These are phyloP conservation scores for Melieria crassipennis DNA, from an alignment of 2,888 invertebrate genomes.

Conservation along the genomic window DNA sequence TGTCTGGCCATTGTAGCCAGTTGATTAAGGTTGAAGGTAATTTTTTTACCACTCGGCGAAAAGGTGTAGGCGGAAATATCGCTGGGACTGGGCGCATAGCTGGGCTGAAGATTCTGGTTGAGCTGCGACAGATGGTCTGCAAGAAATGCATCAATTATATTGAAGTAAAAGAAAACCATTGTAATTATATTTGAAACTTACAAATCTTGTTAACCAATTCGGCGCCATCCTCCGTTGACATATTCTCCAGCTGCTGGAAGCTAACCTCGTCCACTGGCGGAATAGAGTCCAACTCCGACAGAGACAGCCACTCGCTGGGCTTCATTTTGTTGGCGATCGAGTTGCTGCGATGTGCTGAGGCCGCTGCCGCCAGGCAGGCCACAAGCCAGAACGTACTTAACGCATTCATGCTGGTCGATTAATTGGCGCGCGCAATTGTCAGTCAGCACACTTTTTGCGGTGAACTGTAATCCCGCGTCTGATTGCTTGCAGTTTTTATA, in stretches of 20 bases:
- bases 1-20: constrained; percentile 43
- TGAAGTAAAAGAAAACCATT: not conserved
- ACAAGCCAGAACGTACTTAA: constrained; percentile 51
- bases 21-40: constrained; percentile 49
- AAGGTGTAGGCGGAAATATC: constrained; percentile 53
- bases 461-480: constrained; percentile 47
- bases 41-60: constrained; percentile 50
- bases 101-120: constrained; percentile 51
- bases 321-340: constrained; percentile 45
- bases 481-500: constrained; percentile 25
- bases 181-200: constrained; percentile 44
- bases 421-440: constrained; percentile 11
- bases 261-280: constrained; percentile 54
- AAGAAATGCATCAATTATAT: not conserved
- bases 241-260: constrained; percentile 51
- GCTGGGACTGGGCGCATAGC: constrained; percentile 52
- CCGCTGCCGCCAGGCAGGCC: constrained; percentile 48
- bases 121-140: constrained; percentile 56
- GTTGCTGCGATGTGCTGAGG: constrained; percentile 42
- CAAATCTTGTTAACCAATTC: constrained; percentile 53
- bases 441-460: constrained; percentile 41
- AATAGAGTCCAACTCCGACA: constrained; percentile 50
- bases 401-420: constrained; percentile 51
- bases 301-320: constrained; percentile 55
- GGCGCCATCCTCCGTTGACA: constrained; percentile 54